Conservation (phyloP, 2,797 vertebrate species). For the Neosilurus mollespiculum region DNA sequence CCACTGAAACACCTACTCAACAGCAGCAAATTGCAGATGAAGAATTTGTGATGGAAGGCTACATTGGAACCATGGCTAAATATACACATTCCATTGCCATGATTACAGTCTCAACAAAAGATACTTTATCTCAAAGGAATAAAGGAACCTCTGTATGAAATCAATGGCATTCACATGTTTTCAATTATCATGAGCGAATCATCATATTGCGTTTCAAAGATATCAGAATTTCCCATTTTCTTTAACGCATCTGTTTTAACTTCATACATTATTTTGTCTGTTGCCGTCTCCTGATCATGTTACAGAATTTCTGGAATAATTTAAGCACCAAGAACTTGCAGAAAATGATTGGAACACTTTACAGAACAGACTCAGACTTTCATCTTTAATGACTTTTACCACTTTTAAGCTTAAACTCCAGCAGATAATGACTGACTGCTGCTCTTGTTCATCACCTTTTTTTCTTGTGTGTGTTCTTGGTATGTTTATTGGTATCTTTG, state of each 20-base stretch:
- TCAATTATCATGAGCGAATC: conserved; percentile 60
- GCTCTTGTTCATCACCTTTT: no score
- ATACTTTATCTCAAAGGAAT: conserved; percentile 60
- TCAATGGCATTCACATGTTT: conserved; percentile 68
- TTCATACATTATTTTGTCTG: conserved; percentile 26
- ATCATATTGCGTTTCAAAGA: conserved; percentile 50
- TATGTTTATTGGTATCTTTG: not conserved
- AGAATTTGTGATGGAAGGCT: conserved; percentile 40
- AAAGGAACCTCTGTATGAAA: conserved; percentile 63
- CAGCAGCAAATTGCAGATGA: conserved; percentile 30
- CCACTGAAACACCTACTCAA: conserved; percentile 40
- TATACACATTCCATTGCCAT: conserved; percentile 58
- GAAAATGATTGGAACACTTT: no score
- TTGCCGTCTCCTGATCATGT: conserved; percentile 26
- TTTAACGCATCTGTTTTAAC: conserved; percentile 46
- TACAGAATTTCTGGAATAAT: conserved; percentile 29
- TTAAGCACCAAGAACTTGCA: conserved; percentile 16
- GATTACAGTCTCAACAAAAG: conserved; percentile 64
- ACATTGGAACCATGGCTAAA: conserved; percentile 54
- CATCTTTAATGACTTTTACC: no score
- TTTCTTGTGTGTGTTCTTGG: not conserved
- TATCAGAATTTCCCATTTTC: conserved; percentile 34
- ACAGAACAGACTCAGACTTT: no score
- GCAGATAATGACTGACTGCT: no score
- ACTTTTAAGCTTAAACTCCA: no score